These are phyloP conservation scores for Pollachius pollachius DNA, from an alignment of 2,113 vertebrate species.

Conservation along the genomic window DNA sequence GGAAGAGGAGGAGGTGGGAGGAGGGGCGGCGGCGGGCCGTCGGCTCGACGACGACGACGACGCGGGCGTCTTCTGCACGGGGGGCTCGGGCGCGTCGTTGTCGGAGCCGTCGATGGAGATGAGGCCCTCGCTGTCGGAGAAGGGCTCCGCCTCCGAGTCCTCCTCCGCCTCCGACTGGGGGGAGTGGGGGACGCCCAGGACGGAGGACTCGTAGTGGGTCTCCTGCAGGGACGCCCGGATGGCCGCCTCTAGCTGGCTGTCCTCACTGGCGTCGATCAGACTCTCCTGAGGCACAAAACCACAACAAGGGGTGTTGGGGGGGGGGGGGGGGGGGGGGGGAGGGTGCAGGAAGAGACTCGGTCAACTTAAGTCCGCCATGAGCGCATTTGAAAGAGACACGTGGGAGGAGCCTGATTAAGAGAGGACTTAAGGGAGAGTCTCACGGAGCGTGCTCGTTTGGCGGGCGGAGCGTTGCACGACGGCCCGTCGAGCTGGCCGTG, in stretches of 20 bases:
- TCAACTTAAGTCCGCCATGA: too few relatives aligned
- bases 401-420: too few relatives aligned
- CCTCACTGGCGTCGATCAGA: conserved; percentile 97
- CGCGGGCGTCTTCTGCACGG: conserved; percentile 53
- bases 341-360: too few relatives aligned
- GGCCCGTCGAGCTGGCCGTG: conserved; percentile 96
- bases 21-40: conserved; percentile 28
- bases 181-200: conserved; percentile 80
- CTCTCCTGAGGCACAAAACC: conserved; percentile 83
- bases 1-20: neutral
- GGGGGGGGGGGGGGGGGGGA: too few relatives aligned
- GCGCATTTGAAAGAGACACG: too few relatives aligned
- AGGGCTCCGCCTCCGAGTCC: conserved; percentile 94
- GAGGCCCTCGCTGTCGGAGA: conserved; percentile 95
- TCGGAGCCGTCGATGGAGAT: conserved; percentile 96
- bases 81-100: conserved; percentile 69
- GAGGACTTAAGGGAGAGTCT: conserved; percentile 58
- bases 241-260: conserved; percentile 97
- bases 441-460: conserved; percentile 91
- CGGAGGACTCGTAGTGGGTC: conserved; percentile 94
- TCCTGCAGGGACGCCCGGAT: conserved; percentile 96
- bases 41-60: conserved; percentile 39
- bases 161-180: conserved; percentile 83
- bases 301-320: neutral
- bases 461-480: conserved; percentile 87